A percentile compares a stretch with the other conserved stretches of the same genome.
These are phyloP conservation scores for Anoncus sp. DNA, from an alignment of 2,888 invertebrate genomes.

Conservation along the genomic window DNA sequence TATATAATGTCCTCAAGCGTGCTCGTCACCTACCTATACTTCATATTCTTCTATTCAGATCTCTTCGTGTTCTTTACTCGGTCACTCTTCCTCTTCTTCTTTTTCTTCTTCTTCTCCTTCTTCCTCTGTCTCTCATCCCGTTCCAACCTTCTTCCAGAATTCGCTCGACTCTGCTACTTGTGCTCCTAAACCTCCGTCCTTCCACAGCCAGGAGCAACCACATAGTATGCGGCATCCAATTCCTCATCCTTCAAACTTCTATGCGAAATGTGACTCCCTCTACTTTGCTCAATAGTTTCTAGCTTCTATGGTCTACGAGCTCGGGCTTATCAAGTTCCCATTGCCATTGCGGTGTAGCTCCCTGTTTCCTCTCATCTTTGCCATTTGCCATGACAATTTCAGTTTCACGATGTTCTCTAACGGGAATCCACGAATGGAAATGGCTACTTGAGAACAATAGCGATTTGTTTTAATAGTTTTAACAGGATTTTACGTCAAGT, in stretches of 20 bases:
- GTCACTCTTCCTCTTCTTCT: background rate
- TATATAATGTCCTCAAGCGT: background rate
- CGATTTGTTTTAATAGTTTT: conserved; percentile 13
- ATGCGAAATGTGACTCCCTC: conserved; percentile 38
- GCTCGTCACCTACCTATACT: background rate
- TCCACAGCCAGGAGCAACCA: background rate
- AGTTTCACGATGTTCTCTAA: background rate
- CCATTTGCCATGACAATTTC: background rate
- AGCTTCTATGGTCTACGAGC: conserved; percentile 22
- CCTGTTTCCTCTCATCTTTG: background rate
- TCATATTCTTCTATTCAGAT: background rate
- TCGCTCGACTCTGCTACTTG: background rate
- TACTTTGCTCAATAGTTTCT: conserved; percentile 25
- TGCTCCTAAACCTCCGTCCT: conserved; percentile 4
- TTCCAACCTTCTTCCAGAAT: background rate
- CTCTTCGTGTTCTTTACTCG: background rate
- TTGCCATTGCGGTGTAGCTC: too few relatives aligned
- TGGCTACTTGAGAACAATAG: conserved; percentile 12
- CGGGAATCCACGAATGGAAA: background rate
- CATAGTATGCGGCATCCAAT: conserved; percentile 35
- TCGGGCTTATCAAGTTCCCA: conserved; percentile 37
- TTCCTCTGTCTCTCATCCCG: background rate
- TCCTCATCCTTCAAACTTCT: conserved; percentile 41
- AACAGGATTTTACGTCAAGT: background rate
- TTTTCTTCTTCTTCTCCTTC: background rate